Percentiles rank a stretch among this genome's conserved stretches.
phyloP scores from a whole-genome alignment of 2,113 vertebrate species.

The Tragelaphus imberbis region DNA sequence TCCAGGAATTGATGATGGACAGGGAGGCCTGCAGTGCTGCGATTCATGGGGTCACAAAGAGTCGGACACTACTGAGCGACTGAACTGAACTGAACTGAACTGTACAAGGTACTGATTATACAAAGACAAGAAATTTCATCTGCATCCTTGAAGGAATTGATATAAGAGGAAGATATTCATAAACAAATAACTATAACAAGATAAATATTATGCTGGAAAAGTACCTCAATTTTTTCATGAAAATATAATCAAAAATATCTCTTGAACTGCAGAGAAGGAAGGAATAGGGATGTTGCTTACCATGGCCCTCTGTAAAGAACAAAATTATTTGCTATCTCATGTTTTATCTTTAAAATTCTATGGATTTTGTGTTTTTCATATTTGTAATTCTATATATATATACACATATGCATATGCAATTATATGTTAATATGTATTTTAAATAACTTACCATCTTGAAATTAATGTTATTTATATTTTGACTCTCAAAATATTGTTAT shows the following conservation, averaged over 20 bases:
- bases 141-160: not conserved
- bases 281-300: not conserved
- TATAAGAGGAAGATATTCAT: not conserved
- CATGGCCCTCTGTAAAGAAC: not conserved
- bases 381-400: not conserved
- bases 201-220: not conserved
- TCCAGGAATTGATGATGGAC: no score
- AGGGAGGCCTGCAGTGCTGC: no score
- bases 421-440: not conserved
- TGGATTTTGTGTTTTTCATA: not conserved
- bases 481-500: not conserved
- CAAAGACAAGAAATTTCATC: not conserved
- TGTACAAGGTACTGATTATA: not conserved
- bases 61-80: no score
- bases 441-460: not conserved
- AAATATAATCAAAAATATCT: not conserved
- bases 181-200: not conserved
- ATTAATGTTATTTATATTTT: not conserved
- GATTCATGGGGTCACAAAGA: no score
- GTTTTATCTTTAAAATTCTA: not conserved
- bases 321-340: not conserved
- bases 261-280: not conserved
- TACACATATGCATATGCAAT: not conserved
- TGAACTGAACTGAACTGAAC: no score
- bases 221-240: not conserved